These are phyloP conservation scores for Rattus norvegicus DNA, from an alignment of 2,113 vertebrate species.

Conservation along the genomic window DNA sequence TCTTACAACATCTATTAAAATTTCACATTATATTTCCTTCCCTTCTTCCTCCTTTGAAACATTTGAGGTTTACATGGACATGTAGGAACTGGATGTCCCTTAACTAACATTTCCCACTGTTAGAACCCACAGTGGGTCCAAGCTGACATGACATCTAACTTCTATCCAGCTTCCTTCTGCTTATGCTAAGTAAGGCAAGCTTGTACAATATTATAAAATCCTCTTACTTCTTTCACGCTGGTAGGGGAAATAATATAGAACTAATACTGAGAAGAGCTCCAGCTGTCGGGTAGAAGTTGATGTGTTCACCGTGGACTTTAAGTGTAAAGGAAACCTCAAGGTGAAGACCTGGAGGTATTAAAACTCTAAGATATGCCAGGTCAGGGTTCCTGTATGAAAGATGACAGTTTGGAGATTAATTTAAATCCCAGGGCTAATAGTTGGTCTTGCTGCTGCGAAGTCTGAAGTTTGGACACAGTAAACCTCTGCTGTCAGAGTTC, in stretches of 20 bases:
- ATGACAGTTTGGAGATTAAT: slow-evolving; percentile 71
- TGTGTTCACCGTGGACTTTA: slow-evolving; percentile 71
- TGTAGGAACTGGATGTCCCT: not conserved
- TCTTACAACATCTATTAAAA: slow-evolving; percentile 18
- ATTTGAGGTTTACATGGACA: not conserved
- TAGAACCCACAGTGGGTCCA: not conserved
- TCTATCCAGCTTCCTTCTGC: not conserved
- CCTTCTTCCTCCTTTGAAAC: not conserved
- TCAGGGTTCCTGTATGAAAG: slow-evolving; percentile 76
- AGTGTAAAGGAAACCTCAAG: slow-evolving; percentile 71
- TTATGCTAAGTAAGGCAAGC: not conserved
- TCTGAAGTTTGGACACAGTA: slow-evolving; percentile 52
- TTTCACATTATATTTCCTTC: not conserved
- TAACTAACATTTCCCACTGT: not conserved
- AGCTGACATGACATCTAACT: not conserved
- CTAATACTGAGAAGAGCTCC: slow-evolving; percentile 49
- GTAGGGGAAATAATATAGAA: not conserved
- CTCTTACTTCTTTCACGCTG: not conserved
- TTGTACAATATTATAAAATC: not conserved
- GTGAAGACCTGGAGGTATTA: slow-evolving; percentile 65
- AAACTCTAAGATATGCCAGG: slow-evolving; percentile 74
- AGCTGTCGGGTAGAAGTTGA: slow-evolving; percentile 74
- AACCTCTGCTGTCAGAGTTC: not conserved
- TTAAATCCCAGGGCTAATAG: slow-evolving; percentile 77
- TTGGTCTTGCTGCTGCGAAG: slow-evolving; percentile 69